Evolutionary conservation across 2,888 invertebrate species (phyloP), one percentile per base, ranked within the genome.

Genomic region (Yponomeuta sedellus): DNA sequence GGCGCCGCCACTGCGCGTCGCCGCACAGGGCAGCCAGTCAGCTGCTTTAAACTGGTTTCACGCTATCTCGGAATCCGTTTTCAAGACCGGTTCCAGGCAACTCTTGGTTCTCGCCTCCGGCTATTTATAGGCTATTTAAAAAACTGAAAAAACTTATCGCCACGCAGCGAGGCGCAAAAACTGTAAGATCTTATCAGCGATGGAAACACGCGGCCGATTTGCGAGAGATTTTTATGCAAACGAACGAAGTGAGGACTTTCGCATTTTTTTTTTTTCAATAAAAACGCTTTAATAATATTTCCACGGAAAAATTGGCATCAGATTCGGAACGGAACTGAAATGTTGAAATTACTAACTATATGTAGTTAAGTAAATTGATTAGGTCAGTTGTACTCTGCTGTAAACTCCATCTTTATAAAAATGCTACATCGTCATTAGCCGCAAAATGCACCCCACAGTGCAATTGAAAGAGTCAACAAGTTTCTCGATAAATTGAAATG

Each of bases 21-120:
- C 61, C 28, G 28, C 25, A 34, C 11, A 12, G 28, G 22, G 22
- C 25, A 28, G 61, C n/a, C 63, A 61, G 65, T 67, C 70, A 65
- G 67, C 64, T 58, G 65, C 65, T 57, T 16, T 11, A 76, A 85
- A 86, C 87, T 78, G 71, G 86, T 86, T 85, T 70, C 71, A 73
- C 69, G 71, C 72, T 79, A 80, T 81, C 78, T 76, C 72, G 71
- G 72, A 75, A 77, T 80, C 77, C 72, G 72, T 73, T 74, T 73
- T 71, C 69, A 67, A 75, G 76, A 86, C 85, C 82, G 81, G 84
- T 86, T 80, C 66, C 68, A 67, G 72, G 68, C 73, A 74, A 69
- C 73, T 70, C 71, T 75, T 74, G 74, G 72, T 70, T 69, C 73
- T 72, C 75, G 61, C 52, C 64, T 64, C 34, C 59, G 52, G 64